phyloP scores from a whole-genome alignment of 92 coral and sea anemone species.

The Palythoa grandiflora region DNA sequence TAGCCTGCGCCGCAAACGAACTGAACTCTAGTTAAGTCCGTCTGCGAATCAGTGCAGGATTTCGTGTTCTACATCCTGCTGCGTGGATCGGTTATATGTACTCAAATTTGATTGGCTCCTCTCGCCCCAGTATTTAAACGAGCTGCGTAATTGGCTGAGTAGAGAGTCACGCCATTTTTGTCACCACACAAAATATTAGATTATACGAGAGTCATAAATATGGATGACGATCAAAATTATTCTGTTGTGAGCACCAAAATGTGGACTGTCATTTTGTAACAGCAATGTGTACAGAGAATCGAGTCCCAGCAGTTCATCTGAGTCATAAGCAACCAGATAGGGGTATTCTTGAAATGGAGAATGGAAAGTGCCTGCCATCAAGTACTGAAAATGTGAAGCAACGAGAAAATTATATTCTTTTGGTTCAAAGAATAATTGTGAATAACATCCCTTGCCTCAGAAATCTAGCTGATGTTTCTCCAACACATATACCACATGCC shows the following conservation, averaged over 20 bases:
- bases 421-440: constrained; percentile 56
- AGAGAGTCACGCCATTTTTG: no score
- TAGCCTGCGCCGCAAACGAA: no score
- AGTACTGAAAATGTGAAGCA: constrained; percentile 57
- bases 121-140: no score
- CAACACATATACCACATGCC: constrained; percentile 57
- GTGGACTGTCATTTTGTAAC: no score
- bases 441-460: constrained; percentile 56
- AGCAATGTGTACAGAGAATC: constrained; percentile 53
- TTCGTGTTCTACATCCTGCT: no score
- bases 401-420: constrained; percentile 49
- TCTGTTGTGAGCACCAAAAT: constrained; percentile 33
- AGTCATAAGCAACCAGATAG: constrained; percentile 54
- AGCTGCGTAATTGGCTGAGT: no score
- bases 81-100: no score
- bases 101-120: no score
- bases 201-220: constrained; percentile 3
- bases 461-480: constrained; percentile 46
- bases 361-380: constrained; percentile 58
- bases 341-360: constrained; percentile 59
- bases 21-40: no score
- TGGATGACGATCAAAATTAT: constrained; percentile 16
- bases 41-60: no score
- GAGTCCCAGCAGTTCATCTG: constrained; percentile 24
- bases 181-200: background rate